Conservation (phyloP, 2,797 vertebrate genomes). For the Chloroceryle amazona region DNA sequence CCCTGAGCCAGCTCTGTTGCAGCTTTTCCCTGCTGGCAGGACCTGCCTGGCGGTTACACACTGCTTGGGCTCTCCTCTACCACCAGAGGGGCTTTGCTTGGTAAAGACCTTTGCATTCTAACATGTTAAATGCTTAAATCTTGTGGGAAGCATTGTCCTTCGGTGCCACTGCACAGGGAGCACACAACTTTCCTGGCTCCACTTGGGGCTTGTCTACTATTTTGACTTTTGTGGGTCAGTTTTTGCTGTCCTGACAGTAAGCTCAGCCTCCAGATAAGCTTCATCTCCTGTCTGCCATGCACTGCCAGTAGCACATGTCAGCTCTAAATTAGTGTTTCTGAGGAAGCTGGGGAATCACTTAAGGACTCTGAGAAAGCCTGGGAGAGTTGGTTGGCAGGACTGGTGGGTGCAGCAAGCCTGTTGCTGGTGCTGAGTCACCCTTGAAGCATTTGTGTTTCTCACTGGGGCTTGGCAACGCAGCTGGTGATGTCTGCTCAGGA, state of each 20-base stretch:
- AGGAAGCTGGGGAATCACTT: background rate
- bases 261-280: background rate
- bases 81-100: background rate
- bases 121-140: background rate
- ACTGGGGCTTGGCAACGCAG: background rate
- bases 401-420: background rate
- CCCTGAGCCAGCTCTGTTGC: background rate
- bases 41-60: background rate
- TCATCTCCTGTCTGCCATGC: background rate
- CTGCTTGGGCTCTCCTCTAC: rapidly evolving
- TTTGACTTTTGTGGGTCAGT: background rate
- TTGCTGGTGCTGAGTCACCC: background rate
- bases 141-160: background rate
- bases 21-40: background rate
- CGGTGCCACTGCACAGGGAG: background rate
- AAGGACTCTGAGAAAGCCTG: constrained; percentile 9
- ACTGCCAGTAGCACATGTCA: background rate
- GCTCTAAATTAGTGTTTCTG: background rate
- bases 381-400: background rate
- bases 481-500: background rate
- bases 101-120: background rate
- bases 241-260: background rate
- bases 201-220: rapidly evolving
- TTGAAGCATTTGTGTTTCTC: background rate
- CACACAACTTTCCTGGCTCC: background rate